Base-by-base conservation (phyloP, 2,888 invertebrate genomes). In the Lepeophtheirus nordmannii region DNA sequence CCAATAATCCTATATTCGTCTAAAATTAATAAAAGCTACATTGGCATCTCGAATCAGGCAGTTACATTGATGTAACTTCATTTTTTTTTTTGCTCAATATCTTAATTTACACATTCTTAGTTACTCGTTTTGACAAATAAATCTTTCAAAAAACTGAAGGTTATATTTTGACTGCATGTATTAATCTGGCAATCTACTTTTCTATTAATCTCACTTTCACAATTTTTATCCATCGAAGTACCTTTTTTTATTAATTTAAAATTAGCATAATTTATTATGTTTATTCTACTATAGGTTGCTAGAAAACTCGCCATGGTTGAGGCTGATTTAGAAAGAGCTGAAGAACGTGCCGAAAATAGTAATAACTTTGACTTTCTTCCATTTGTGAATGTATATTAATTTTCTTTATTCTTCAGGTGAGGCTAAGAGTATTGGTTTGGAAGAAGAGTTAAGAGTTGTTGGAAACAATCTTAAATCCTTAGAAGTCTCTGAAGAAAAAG, bases 331-430 rank as follows among this genome's bases (percentile, higher is more conserved):
- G 81, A 82, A 74, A 76, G 81, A 71, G 80, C 81, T 68, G 81
- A 81, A 75, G 80, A 81, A 72, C 78, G 81, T 69, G 78, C 80
- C 68, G 80, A 80, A 72, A 79, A 80, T 70, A 96, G 94, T 81
- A 96, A 96, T 14, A n/a, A 30, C 7, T 30, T 7, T 30, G 30
- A 30, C 11, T 41, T 14, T 46, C 53, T 17, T 8, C 8, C 8
- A 46, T 46, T 46, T 46, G 53, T 46, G 8, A 46, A 46, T 8
- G 2, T 8, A 46, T 46, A n/a, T 46, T 46, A 17, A 14, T 46
- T 46, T n/a, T 46, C 8, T n/a, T 46, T 46, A 5, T 46, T 46
- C 5, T n/a, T n/a, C 8, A 46, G 81, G 80, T 72, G 81, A 81
- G 74, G 78, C 79, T 60, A 66, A 66, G 76, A 81, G 81, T 73